phyloP scores from a whole-genome alignment of 2,797 vertebrate species.

The Neomorphus geoffroyi region DNA sequence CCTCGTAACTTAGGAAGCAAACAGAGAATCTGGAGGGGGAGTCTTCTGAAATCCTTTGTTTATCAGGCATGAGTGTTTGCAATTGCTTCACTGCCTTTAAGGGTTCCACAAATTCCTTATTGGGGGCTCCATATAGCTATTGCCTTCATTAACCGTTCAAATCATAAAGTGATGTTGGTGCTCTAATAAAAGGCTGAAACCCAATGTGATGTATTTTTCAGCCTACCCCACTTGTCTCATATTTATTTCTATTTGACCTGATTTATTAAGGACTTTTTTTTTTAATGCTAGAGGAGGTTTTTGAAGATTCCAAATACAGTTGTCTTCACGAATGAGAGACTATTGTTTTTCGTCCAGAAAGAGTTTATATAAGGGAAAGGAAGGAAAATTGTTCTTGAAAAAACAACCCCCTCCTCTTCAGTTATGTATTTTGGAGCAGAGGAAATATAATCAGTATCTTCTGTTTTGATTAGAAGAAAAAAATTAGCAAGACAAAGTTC shows the following conservation, averaged over 20 bases:
- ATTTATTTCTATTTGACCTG: background rate
- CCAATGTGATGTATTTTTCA: background rate
- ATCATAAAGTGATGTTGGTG: background rate
- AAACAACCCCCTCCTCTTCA: slow-evolving; percentile 73
- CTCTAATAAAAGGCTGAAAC: background rate
- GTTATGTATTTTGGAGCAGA: slow-evolving; percentile 78
- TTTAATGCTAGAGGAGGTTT: slow-evolving; percentile 49
- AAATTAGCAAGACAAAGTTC: slow-evolving; percentile 61
- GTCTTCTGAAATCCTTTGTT: background rate
- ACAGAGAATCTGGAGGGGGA: background rate
- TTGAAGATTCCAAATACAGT: slow-evolving; percentile 48
- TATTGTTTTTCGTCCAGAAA: slow-evolving; percentile 69
- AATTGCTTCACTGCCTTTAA: background rate
- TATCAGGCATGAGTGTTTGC: background rate
- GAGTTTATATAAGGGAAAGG: slow-evolving; percentile 70
- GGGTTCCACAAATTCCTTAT: background rate
- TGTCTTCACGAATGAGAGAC: slow-evolving; percentile 69
- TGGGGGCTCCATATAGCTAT: background rate
- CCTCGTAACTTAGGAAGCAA: background rate
- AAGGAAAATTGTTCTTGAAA: slow-evolving; percentile 75
- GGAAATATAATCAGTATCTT: slow-evolving; percentile 61
- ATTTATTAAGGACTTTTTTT: background rate
- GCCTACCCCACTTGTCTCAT: background rate
- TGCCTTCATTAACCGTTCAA: background rate
- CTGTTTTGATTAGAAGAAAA: slow-evolving; percentile 62